These are phyloP conservation scores for Catalaphyllia jardinei DNA, from an alignment of 64 coral and sea anemone genomes.

Conservation along the genomic window DNA sequence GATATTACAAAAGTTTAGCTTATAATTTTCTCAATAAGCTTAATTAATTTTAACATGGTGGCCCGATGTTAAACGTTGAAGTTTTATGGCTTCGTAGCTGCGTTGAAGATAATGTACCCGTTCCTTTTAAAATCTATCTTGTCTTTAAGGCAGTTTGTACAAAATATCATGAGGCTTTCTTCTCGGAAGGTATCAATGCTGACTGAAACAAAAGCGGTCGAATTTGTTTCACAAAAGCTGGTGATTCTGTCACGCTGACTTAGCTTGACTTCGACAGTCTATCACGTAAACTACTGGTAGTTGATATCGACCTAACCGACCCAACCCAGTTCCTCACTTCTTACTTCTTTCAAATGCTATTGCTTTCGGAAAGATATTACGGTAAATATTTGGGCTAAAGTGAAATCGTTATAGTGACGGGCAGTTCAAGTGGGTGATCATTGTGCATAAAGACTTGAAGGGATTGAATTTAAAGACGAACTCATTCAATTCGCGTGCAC, in stretches of 20 bases:
- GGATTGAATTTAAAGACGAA: no score
- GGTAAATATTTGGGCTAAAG: no score
- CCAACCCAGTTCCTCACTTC: background rate
- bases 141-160: background rate
- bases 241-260: background rate
- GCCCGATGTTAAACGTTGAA: no score
- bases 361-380: no score
- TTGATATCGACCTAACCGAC: background rate
- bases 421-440: no score
- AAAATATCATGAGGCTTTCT: background rate
- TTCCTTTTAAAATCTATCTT: background rate
- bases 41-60: no score
- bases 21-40: no score
- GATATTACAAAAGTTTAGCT: no score
- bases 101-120: background rate
- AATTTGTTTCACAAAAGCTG: background rate
- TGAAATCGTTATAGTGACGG: no score
- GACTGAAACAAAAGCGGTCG: background rate
- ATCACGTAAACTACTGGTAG: background rate
- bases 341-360: background rate
- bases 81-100: no score
- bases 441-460: no score
- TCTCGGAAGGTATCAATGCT: background rate
- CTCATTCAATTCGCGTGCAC: no score
- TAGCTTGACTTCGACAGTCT: background rate